Evolutionary conservation across 2,888 invertebrate species (phyloP), one percentile per base, ranked within the genome.

Genomic region (Parnassius glacialis): DNA sequence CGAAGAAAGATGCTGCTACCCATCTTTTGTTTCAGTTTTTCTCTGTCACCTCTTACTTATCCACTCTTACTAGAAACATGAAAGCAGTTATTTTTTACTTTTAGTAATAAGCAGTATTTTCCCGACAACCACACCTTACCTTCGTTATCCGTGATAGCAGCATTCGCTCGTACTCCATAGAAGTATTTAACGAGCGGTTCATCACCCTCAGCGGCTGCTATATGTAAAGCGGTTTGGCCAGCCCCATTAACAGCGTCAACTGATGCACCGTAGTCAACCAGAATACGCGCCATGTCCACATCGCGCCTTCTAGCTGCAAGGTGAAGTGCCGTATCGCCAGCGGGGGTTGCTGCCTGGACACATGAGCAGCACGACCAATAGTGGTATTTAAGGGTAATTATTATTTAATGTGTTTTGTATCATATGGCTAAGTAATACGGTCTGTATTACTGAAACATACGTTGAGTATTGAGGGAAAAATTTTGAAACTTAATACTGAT

Each of bases 191-290:
- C 96, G 67, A 99, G 91, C 0, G 95, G 94, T 79, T 99, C 99
- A 79, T 99, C 99, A 0, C 99, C 99, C 80, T 97, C 97, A 45
- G 97, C 97, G 3, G 99, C 97, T 0, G 98, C 97, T 70, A 99
- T 96, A 82, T 99, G 99, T 56, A 99, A 89, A 0, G 99, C 94
- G 0, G 99, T 98, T 85, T 98, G 97, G 0, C 99, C 99, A 64
- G 98, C 96, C 3, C 96, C 96, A 81, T 99, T 99, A 81, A 96
- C 96, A 61, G 95, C 95, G 80, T 99, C 99, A 64, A 99, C 96
- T 67, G 94, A 94, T 9, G 98, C 96, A 47, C 98, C 98, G 75
- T 96, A 96, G 84, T 99, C 98, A 44, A 98, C 96, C 74, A 99
- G 93, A 71, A 98, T 96, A 60, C 97, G 93, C 45, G 97, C 96